A percentile compares a stretch with the other conserved stretches of the same genome.
These are phyloP conservation scores for Rhizomys pruinosus DNA, from an alignment of 2,113 vertebrate genomes.

Conservation along the genomic window DNA sequence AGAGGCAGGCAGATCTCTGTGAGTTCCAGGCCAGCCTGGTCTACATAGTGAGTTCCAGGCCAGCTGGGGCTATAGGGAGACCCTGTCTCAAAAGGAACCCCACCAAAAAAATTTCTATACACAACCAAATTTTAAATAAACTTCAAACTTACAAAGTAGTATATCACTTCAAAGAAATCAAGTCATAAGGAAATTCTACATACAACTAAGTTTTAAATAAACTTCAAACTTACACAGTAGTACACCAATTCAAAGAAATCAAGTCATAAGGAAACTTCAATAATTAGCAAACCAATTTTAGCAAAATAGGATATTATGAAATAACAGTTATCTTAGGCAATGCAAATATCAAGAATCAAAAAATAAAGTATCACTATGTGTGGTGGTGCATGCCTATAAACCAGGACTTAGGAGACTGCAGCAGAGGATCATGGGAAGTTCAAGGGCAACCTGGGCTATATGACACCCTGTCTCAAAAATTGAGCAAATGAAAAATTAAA, in stretches of 20 bases:
- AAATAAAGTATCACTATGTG: neutral
- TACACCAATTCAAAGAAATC: constrained; percentile 21
- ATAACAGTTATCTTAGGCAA: constrained; percentile 51
- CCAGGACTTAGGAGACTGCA: neutral
- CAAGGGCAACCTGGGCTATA: neutral
- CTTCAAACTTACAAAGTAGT: constrained; percentile 59
- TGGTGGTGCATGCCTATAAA: neutral
- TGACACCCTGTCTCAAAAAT: neutral
- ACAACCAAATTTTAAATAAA: constrained; percentile 60
- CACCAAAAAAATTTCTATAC: too few relatives aligned
- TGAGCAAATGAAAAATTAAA: too few relatives aligned
- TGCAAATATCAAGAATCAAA: constrained; percentile 41
- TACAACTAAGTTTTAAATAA: constrained; percentile 54
- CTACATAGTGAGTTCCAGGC: too few relatives aligned
- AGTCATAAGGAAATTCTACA: too few relatives aligned
- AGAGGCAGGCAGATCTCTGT: too few relatives aligned
- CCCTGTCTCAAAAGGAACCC: too few relatives aligned
- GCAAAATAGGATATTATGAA: constrained; percentile 43
- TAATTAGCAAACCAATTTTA: constrained; percentile 57
- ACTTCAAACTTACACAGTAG: constrained; percentile 64
- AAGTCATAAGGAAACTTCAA: constrained; percentile 18
- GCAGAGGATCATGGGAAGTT: neutral
- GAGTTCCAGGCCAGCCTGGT: too few relatives aligned
- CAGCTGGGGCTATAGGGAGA: too few relatives aligned
- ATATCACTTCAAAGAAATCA: constrained; percentile 24